These are phyloP conservation scores for Heterotilapia buettikoferi DNA, from an alignment of 2,113 vertebrate genomes.

Conservation along the genomic window DNA sequence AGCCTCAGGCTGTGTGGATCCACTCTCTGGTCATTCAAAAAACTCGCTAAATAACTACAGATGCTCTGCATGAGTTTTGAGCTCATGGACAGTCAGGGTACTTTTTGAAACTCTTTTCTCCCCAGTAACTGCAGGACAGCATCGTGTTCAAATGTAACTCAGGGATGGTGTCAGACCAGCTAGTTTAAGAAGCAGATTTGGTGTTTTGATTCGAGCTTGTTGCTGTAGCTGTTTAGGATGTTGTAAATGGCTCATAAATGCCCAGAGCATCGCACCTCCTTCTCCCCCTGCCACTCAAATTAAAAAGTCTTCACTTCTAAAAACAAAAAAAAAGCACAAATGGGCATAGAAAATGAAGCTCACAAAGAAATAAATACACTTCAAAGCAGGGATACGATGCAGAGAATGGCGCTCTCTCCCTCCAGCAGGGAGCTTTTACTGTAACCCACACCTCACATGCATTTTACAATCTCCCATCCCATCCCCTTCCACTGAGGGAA, in stretches of 20 bases:
- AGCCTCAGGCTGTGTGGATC: not conserved
- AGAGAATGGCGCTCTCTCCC: not conserved
- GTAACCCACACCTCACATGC: not conserved
- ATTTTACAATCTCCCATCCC: not conserved
- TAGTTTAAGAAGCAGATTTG: not conserved
- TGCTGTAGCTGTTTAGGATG: not conserved
- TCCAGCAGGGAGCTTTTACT: not conserved
- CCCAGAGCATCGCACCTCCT: not conserved
- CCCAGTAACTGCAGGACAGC: not conserved
- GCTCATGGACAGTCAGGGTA: not conserved
- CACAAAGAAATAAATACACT: not conserved
- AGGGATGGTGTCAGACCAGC: not conserved
- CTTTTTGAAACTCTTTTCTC: not conserved
- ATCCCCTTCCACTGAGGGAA: not conserved
- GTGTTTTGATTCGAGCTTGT: not conserved
- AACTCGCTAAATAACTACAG: not conserved
- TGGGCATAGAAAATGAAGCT: not conserved
- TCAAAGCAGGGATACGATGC: not conserved
- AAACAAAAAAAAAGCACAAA: not conserved
- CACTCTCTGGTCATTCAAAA: not conserved
- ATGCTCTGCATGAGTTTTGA: not conserved
- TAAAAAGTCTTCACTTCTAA: not conserved
- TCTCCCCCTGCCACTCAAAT: not conserved
- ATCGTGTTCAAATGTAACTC: not conserved
- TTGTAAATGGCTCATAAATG: constrained; percentile 44